A percentile compares a stretch with the other conserved stretches of the same genome.
Conservation (phyloP, 2,113 vertebrate species). For the Micronycteris hirsuta region DNA sequence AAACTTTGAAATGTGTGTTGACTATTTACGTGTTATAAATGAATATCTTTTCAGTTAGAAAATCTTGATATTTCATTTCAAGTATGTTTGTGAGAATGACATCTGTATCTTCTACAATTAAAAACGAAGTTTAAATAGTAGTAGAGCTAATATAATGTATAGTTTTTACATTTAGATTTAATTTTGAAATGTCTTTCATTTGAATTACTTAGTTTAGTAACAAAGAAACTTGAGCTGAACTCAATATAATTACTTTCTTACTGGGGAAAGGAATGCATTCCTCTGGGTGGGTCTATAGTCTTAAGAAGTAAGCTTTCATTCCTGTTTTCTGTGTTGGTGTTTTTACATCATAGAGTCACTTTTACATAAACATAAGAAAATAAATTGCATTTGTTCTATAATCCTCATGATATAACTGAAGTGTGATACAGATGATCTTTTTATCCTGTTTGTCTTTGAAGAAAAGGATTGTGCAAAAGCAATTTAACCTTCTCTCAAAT, state of each 20-base stretch:
- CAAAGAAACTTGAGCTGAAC: neutral
- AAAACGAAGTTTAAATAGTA: neutral
- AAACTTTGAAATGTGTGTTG: conserved; percentile 17
- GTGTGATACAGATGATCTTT: neutral
- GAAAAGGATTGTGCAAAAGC: neutral
- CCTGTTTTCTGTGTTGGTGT: neutral
- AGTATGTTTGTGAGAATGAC: neutral
- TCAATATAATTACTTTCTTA: neutral
- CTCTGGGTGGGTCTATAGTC: neutral
- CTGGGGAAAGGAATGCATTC: neutral
- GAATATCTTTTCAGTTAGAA: neutral
- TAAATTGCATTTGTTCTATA: neutral
- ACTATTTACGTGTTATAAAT: neutral
- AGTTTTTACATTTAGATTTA: neutral
- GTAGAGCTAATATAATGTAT: neutral
- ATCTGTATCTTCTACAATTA: neutral
- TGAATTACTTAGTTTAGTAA: neutral
- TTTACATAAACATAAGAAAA: neutral
- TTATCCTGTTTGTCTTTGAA: neutral
- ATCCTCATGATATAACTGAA: neutral
- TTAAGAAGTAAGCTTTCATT: neutral
- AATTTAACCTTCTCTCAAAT: conserved; percentile 13
- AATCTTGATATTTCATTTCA: conserved; percentile 6
- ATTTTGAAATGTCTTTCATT: neutral
- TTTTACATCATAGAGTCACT: neutral